Percentiles rank a stretch among this genome's conserved stretches.
phyloP scores from a whole-genome alignment of 2,797 vertebrate species.

The Sternarchorhynchus goeldii region DNA sequence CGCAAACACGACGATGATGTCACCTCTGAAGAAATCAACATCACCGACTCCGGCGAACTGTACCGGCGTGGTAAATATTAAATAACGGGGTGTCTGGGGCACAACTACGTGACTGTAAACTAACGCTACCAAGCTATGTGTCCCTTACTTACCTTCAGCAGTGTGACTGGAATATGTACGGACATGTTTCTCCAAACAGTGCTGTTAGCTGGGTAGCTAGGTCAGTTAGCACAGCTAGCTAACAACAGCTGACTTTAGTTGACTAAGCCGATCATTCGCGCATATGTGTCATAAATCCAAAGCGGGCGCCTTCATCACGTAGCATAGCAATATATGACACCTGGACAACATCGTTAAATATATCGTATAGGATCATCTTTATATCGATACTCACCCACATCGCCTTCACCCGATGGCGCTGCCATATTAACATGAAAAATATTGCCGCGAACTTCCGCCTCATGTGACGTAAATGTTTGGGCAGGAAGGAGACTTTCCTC shows the following conservation, averaged over 20 bases:
- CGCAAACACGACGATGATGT: conserved; percentile 37
- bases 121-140: too few relatives aligned
- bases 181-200: conserved; percentile 43
- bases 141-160: not conserved
- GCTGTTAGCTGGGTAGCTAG: conserved; percentile 8
- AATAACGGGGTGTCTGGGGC: too few relatives aligned
- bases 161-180: conserved; percentile 45
- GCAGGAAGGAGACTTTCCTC: not conserved
- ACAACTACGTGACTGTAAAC: too few relatives aligned
- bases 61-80: too few relatives aligned
- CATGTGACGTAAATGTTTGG: conserved; percentile 11
- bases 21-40: conserved; percentile 43
- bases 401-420: conserved; percentile 65
- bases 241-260: not conserved
- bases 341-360: too few relatives aligned
- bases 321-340: too few relatives aligned
- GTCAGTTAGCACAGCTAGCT: not conserved
- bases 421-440: conserved; percentile 73
- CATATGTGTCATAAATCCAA: not conserved
- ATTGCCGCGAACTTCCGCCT: conserved; percentile 57
- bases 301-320: not conserved
- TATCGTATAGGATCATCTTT: not conserved
- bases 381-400: conserved; percentile 60
- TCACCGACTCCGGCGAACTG: not conserved
- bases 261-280: not conserved